These are phyloP conservation scores for Luperina testacea DNA, from an alignment of 2,888 invertebrate species.

Conservation along the genomic window DNA sequence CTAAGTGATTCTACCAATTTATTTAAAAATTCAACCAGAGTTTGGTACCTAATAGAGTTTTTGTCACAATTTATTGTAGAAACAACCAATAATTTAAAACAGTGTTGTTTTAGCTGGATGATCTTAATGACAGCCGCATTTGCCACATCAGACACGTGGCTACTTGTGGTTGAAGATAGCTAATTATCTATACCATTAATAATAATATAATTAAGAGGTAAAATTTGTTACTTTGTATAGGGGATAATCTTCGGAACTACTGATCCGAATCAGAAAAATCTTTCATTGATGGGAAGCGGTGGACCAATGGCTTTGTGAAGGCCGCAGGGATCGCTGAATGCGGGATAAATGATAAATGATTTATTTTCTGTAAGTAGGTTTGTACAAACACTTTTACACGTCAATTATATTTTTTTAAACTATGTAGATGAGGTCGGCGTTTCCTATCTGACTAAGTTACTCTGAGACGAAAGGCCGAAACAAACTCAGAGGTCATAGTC, in stretches of 20 bases:
- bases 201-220: no score
- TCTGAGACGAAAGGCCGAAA: no score
- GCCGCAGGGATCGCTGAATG: no score
- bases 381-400: no score
- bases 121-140: not conserved
- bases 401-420: no score
- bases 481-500: no score
- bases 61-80: constrained; percentile 11
- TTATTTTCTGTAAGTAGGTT: no score
- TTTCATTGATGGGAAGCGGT: not conserved
- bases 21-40: constrained; percentile 19
- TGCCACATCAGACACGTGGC: not conserved
- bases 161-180: not conserved
- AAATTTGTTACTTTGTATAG: not conserved
- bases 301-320: no score
- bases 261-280: not conserved
- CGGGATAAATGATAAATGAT: no score
- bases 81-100: constrained; percentile 24
- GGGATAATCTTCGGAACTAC: not conserved
- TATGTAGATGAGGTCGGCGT: no score
- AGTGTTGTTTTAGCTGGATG: not conserved
- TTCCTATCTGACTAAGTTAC: no score
- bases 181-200: not conserved
- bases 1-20: not conserved
- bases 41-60: constrained; percentile 3